Evolutionary conservation across 2,113 vertebrate genomes (phyloP).

Genomic region (Cyanoderma ruficeps): DNA sequence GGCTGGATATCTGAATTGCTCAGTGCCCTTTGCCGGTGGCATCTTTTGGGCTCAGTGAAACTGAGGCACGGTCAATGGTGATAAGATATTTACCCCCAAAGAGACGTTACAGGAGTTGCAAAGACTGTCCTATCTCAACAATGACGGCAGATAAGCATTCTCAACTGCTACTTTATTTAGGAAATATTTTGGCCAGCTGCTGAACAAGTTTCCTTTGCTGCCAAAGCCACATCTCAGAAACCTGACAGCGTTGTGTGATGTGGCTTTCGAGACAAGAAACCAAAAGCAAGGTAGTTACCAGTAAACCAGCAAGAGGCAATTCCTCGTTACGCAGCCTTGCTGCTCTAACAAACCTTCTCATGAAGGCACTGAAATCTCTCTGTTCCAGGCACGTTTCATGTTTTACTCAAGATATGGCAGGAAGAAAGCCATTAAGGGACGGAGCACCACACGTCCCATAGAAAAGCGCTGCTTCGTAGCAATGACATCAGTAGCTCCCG

Average conservation of each 20-base stretch:
- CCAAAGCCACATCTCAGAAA: not conserved
- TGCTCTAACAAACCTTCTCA: not conserved
- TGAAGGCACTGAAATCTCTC: not conserved
- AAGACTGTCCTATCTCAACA: not conserved
- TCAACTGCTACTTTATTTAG: not conserved
- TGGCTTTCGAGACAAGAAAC: not conserved
- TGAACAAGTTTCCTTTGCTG: not conserved
- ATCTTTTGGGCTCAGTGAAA: not conserved
- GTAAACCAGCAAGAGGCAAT: not conserved
- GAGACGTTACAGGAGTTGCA: not conserved
- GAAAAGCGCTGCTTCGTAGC: not conserved
- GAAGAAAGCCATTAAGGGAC: not conserved
- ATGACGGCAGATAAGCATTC: not conserved
- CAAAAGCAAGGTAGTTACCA: not conserved
- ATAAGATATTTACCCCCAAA: not conserved
- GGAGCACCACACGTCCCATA: fast-evolving
- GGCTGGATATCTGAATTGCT: not conserved
- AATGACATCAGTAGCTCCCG: not conserved
- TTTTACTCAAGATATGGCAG: fast-evolving
- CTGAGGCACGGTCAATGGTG: fast-evolving
- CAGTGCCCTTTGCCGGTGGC: not conserved
- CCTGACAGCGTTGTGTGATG: not conserved
- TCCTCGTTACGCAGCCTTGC: not conserved
- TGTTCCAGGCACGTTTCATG: not conserved
- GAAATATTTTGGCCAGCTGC: not conserved